Percentiles rank a stretch among this genome's conserved stretches.
phyloP scores from a whole-genome alignment of 2,888 invertebrate species.

The Malachius bipustulatus region DNA sequence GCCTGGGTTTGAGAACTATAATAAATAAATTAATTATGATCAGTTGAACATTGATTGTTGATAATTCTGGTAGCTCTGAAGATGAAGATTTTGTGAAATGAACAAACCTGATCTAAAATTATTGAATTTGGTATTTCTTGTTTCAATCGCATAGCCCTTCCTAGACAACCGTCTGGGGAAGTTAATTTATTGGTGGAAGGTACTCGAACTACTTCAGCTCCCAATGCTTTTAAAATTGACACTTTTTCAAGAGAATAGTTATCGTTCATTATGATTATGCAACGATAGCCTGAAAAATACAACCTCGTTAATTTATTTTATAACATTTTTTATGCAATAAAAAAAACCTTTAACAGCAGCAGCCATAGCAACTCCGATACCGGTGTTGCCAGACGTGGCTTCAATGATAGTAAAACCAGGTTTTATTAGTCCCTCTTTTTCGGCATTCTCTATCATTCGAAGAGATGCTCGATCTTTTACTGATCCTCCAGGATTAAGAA shows the following conservation, averaged over 20 bases:
- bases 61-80: no score
- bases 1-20: slow-evolving; percentile 79
- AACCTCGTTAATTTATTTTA: not conserved
- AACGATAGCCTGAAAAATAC: not conserved
- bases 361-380: not conserved
- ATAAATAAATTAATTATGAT: no score
- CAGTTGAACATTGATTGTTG: no score
- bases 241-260: not conserved
- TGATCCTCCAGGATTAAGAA: not conserved
- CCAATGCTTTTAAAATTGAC: not conserved
- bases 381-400: not conserved
- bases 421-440: not conserved
- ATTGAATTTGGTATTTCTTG: no score
- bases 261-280: not conserved
- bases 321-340: slow-evolving; percentile 1
- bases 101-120: not conserved
- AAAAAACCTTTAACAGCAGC: not conserved
- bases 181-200: not conserved
- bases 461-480: not conserved
- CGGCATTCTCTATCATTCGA: not conserved
- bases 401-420: not conserved
- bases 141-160: no score
- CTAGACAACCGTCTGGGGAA: no score
- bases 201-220: not conserved
- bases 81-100: no score